These are phyloP conservation scores for Tetramorium bicarinatum DNA, from an alignment of 2,888 invertebrate species.

Conservation along the genomic window DNA sequence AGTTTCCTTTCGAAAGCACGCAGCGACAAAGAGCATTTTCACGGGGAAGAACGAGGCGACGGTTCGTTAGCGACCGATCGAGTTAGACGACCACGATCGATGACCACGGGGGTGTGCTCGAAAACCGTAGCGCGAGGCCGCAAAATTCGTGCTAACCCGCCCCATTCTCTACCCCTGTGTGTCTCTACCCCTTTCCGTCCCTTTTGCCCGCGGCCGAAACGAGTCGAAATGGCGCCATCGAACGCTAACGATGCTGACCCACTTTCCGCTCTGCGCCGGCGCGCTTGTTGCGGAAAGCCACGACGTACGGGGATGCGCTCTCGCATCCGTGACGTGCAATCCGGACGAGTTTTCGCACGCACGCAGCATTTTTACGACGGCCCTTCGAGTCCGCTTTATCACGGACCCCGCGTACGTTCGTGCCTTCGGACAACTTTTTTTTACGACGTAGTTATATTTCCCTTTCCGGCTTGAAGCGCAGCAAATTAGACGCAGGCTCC, in stretches of 20 bases:
- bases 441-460: not conserved
- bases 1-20: conserved; percentile 25
- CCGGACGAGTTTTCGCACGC: conserved; percentile 50
- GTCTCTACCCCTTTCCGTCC: conserved; percentile 51
- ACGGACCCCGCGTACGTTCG: conserved; percentile 44
- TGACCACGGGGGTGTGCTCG: conserved; percentile 60
- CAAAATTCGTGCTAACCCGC: conserved; percentile 65
- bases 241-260: conserved; percentile 82
- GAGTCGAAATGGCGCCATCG: conserved; percentile 71
- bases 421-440: conserved; percentile 2
- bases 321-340: conserved; percentile 55
- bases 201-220: conserved; percentile 57
- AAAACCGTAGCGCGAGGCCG: conserved; percentile 64
- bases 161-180: conserved; percentile 28
- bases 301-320: conserved; percentile 39
- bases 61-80: conserved; percentile 72
- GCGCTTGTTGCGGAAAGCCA: conserved; percentile 62
- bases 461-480: conserved; percentile 7
- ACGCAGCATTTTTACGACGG: conserved; percentile 48
- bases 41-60: conserved; percentile 60
- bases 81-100: conserved; percentile 70
- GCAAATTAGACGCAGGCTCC: conserved; percentile 4
- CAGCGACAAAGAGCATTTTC: conserved; percentile 61
- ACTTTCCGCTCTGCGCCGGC: conserved; percentile 70
- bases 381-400: conserved; percentile 32